These are phyloP conservation scores for Drosophila bunnanda DNA, from an alignment of 2,888 invertebrate genomes.

Conservation along the genomic window DNA sequence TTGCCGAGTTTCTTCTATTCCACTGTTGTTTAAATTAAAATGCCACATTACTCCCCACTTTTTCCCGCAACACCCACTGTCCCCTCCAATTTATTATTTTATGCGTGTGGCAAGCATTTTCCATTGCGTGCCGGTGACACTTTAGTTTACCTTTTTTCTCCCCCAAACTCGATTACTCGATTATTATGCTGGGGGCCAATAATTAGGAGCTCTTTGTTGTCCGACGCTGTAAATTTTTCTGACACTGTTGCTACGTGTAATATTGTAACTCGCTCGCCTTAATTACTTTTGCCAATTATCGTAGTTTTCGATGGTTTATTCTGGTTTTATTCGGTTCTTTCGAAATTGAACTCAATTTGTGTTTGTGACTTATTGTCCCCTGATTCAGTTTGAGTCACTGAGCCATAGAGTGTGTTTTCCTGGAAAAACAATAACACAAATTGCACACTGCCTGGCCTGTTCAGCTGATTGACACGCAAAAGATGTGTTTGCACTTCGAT, in stretches of 20 bases:
- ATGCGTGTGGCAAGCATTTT: conserved; percentile 57
- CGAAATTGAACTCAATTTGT: conserved; percentile 26
- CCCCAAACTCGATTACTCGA: conserved; percentile 23
- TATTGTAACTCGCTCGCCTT: conserved; percentile 12
- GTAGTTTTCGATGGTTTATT: conserved; percentile 22
- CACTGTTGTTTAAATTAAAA: conserved; percentile 4
- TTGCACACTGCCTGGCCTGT: conserved; percentile 13
- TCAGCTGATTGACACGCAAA: conserved; percentile 22
- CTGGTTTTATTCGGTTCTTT: conserved; percentile 58
- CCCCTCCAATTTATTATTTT: conserved; percentile 59
- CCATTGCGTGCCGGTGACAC: conserved; percentile 48
- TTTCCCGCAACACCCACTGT: not conserved
- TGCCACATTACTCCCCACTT: not conserved
- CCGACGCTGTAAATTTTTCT: conserved; percentile 6
- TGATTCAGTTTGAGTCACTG: conserved; percentile 42
- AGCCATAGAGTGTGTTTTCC: conserved; percentile 27
- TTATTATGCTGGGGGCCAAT: conserved; percentile 55
- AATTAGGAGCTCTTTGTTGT: conserved; percentile 27
- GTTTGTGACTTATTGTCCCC: conserved; percentile 8
- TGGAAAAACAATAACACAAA: conserved; percentile 18
- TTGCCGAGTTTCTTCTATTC: not conserved
- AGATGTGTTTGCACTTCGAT: conserved; percentile 30
- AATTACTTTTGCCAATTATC: conserved; percentile 36
- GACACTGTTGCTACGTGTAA: conserved; percentile 26
- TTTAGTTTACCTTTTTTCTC: conserved; percentile 32